Evolutionary conservation across 1,140 invertebrate species (phyloP), one percentile per base, ranked within the genome.

Genomic region (Drosophila funebris): DNA sequence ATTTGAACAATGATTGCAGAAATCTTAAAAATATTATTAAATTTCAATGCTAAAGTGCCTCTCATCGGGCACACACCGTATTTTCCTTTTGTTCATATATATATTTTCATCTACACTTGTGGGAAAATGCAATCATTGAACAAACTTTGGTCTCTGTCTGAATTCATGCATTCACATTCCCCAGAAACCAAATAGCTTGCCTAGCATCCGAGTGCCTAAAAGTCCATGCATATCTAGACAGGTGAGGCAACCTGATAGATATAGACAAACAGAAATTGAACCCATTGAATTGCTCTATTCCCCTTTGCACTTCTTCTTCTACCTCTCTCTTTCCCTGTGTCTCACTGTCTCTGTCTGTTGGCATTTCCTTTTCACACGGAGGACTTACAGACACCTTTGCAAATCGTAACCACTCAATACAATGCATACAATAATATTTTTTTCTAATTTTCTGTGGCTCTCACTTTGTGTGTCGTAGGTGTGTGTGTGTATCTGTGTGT

Each of bases 391-490:
- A 76, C 73, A 76, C 81, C 77, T 84, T 87, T 85, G 68, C 44
- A 80, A 85, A 82, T 76, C 64, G 62, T 71, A 68, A 62, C 62
- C 74, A 71, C 68, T 73, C 76, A 78, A 78, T 56, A 77, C 71
- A 75, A 75, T 82, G 78, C 79, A 78, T 87, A 87, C 74, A 85
- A 85, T 85, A 85, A 85, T 85, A 87, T 85, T 85, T 85, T 87
- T 85, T 85, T 82, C 64, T 85, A 87, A 82, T 85, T 85, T 75
- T 46, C 37, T 68, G 43, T 61, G 52, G 41, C 48, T 37, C 56
- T 53, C 16, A 39, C 52, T 48, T 44, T 43, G 31, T 24, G 22
- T 57, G 52, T 50, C 16, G 41, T 37, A n/a, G 44, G 43, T 41
- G 64, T 52, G 54, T 37, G 41, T 31, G 13, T 27, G 41, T 56